phyloP scores from a whole-genome alignment of 2,113 vertebrate genomes.

The Pomatostomus ruficeps region DNA sequence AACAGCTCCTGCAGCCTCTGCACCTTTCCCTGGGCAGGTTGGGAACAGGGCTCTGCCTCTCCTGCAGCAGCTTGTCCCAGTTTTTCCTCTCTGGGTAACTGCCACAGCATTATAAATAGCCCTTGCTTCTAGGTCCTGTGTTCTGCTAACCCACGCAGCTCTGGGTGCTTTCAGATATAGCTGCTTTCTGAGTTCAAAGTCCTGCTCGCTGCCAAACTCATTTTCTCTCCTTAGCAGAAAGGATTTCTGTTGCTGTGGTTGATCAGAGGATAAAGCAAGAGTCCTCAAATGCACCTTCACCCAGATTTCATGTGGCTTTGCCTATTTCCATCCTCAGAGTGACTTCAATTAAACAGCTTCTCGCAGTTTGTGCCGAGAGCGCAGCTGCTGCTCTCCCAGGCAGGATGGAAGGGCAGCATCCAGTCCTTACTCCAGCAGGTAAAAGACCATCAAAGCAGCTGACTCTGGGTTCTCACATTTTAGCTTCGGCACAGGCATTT shows the following conservation, averaged over 20 bases:
- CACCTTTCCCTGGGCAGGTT: background rate
- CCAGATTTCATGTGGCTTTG: background rate
- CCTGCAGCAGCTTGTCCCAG: background rate
- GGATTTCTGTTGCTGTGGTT: background rate
- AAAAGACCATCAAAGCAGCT: background rate
- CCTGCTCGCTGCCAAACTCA: background rate
- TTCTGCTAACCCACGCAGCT: background rate
- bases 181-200: background rate
- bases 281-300: conserved; percentile 28
- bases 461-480: background rate
- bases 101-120: conserved; percentile 10
- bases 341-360: background rate
- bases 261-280: background rate
- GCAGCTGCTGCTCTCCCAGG: background rate
- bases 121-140: background rate
- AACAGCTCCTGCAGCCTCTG: background rate
- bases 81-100: background rate
- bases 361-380: background rate
- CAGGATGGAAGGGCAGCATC: background rate
- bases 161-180: background rate
- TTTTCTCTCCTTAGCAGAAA: background rate
- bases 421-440: background rate
- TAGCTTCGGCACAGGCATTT: background rate
- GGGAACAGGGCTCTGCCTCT: background rate
- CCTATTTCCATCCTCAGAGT: background rate